Base-by-base conservation (phyloP, 92 coral and sea anemone genomes). In the Paramuricea clavata region DNA sequence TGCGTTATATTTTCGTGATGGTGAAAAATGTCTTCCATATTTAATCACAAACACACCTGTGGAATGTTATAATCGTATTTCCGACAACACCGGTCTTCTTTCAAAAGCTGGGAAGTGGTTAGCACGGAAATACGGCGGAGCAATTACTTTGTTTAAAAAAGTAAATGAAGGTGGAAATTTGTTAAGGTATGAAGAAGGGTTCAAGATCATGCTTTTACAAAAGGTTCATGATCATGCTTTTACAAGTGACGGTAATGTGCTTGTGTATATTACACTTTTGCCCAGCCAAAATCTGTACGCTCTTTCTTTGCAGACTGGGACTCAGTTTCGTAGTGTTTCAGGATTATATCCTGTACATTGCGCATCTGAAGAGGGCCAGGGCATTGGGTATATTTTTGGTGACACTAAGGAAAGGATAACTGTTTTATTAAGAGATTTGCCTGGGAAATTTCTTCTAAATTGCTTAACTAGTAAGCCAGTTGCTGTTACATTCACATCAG, bases 401-500 rank as follows among this genome's bases (percentile, higher is more conserved):
- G 49, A 4, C 11, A 19, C 27, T 2, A 34, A 67, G 6, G 73
- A 67, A 22, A 67, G n/a, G 6, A 67, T 1, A 2, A 30, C 25
- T 26, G 73, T 67, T 16, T 27, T 34, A 9, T 16, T 34, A 13
- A 67, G 27, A 3, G 73, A 67, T 30, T 30, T 67, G 23, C 73
- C 73, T 30, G 41, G 23, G 17, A 54, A 13, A 19, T 21, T 19
- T 19, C 5, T 54, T 19, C 23, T 5, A 39, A 10, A 39, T 4
- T 4, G 4, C 10, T 39, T 39, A 0, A 23, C 62, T 13, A 54
- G 7, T 21, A 54, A 21, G 62, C 62, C 28, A 70, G 44, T 70
- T 70, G 15, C n/a, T n/a, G n/a, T n/a, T n/a, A n/a, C 74, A 19
- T 68, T 70, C 25, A 39, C 76, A 3, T 70, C 76, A 70, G 26